A percentile compares a stretch with the other conserved stretches of the same genome.
Evolutionary conservation across 2,888 invertebrate genomes (phyloP).

Genomic region (Pollenia angustigena): DNA sequence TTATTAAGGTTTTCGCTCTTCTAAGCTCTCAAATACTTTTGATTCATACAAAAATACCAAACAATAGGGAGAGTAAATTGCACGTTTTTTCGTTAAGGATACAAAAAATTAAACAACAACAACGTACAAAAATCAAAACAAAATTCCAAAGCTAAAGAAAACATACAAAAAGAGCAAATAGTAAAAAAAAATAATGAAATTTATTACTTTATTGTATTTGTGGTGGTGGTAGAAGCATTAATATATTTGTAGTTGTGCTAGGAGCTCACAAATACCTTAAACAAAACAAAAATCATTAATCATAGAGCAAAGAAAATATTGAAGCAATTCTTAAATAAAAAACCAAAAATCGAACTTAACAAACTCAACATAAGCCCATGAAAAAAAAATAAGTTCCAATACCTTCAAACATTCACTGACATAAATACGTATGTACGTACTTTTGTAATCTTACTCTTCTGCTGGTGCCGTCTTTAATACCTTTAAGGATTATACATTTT

Average conservation of each 20-base stretch:
- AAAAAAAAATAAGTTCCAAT: not conserved
- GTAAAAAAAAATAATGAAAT: slow-evolving; percentile 28
- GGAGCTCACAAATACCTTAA: not conserved
- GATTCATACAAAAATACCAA: slow-evolving; percentile 9
- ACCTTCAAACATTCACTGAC: not conserved
- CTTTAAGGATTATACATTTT: slow-evolving; percentile 43
- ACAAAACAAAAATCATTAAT: slow-evolving; percentile 16
- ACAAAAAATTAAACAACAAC: not conserved
- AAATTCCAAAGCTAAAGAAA: not conserved
- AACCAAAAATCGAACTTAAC: not conserved
- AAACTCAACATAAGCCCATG: not conserved
- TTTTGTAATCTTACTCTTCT: not conserved
- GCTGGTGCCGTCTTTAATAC: slow-evolving; percentile 13
- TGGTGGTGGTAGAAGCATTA: not conserved
- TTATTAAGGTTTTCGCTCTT: slow-evolving; percentile 4
- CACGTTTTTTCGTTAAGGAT: slow-evolving; percentile 50
- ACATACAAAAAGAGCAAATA: not conserved
- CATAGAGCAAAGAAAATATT: not conserved
- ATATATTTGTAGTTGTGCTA: slow-evolving; percentile 36
- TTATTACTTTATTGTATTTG: slow-evolving; percentile 37
- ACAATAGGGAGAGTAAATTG: slow-evolving; percentile 23
- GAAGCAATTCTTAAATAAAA: not conserved
- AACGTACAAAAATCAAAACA: slow-evolving; percentile 55
- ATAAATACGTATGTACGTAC: not conserved
- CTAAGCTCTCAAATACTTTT: not conserved